These are phyloP conservation scores for Ochropleura leucogaster DNA, from an alignment of 2,888 invertebrate species.

Conservation along the genomic window DNA sequence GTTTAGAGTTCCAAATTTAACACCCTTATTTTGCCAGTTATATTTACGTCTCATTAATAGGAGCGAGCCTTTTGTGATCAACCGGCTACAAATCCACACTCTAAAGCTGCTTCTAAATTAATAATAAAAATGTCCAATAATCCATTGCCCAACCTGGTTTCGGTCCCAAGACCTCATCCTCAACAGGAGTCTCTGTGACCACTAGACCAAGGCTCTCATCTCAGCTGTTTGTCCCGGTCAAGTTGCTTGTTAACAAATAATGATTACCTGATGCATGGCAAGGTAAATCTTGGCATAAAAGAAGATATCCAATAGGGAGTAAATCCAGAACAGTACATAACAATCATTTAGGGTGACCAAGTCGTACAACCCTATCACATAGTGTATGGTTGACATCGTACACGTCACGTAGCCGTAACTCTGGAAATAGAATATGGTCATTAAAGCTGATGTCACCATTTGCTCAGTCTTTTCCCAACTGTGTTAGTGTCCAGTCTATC, in stretches of 20 bases:
- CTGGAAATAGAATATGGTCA: slow-evolving; percentile 65
- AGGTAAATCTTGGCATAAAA: slow-evolving; percentile 80
- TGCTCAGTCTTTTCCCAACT: no score
- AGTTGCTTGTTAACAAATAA: not conserved
- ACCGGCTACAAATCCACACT: not conserved
- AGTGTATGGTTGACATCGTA: slow-evolving; percentile 76
- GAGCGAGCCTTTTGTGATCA: not conserved
- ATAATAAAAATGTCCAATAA: not conserved
- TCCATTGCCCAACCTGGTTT: not conserved
- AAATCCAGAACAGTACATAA: slow-evolving; percentile 78
- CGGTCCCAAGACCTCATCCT: not conserved
- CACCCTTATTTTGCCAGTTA: not conserved
- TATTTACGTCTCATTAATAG: not conserved
- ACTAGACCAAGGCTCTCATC: not conserved
- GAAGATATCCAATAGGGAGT: slow-evolving; percentile 79
- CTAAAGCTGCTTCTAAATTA: not conserved
- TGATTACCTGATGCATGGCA: slow-evolving; percentile 81
- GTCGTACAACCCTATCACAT: slow-evolving; percentile 79
- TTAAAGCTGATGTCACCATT: no score
- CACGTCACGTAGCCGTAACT: slow-evolving; percentile 80
- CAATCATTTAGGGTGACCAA: slow-evolving; percentile 84
- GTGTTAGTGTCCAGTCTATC: no score
- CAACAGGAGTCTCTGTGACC: not conserved
- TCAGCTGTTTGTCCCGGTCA: not conserved
- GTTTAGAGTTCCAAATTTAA: not conserved